Evolutionary conservation across 2,797 vertebrate species (phyloP), one percentile per base, ranked within the genome.

Genomic region (Leptatherina wallacei): DNA sequence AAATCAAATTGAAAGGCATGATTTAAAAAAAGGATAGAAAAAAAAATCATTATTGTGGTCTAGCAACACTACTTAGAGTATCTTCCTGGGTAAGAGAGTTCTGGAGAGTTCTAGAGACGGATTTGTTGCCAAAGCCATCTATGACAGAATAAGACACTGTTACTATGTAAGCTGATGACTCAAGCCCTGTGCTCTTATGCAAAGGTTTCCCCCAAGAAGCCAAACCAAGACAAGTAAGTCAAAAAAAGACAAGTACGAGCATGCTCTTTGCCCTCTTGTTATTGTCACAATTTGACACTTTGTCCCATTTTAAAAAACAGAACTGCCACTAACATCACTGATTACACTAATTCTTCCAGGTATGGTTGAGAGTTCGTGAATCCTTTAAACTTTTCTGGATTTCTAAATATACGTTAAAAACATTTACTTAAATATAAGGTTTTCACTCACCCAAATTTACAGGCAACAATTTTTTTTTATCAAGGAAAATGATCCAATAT

Each of bases 81-180:
- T 22, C 4, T 22, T 22, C 2, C 49, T 51, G 49, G n/a, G 10
- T 4, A 24, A 51, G 12, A 27, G 24, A 27, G 24, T 27, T 27
- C 24, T 27, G 24, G 24, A 27, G n/a, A 22, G 4, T 22, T 22
- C 9, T 24, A 24, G 22, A 11, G 3, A 5, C 9, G 24, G 49
- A 12, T 10, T 22, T 4, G 1, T 49, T 29, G n/a, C 2, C 12
- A 27, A 29, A 3, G 42, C 0, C 18, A 16, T 2, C 35, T 38
- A 62, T 33, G 4, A 40, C 29, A 7, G 40, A 5, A 35, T 3
- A 1, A 56, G 18, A 57, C 54, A 63, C 33, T 30, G 58, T 59
- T 22, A 8, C 56, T 60, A 44, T 59, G 49, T 56, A 24, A 65
- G 61, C 52, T 51, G 64, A 63, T 49, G 20, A 11, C 49, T 65